Evolutionary conservation across 1,140 invertebrate species (phyloP), one percentile per base, ranked within the genome.

Genomic region (Lethrus apterus): DNA sequence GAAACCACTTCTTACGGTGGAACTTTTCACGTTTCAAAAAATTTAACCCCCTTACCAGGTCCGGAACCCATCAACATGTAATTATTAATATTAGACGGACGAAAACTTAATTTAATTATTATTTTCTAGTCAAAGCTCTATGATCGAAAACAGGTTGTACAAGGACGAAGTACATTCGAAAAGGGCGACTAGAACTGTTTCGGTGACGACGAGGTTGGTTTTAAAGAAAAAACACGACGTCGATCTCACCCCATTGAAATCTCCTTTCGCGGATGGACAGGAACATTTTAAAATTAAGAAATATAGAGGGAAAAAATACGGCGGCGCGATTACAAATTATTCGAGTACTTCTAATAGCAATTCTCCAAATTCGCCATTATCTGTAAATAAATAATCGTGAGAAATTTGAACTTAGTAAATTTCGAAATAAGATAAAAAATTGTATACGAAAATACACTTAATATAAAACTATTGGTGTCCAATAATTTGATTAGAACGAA

Each of bases 11-110:
- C 10, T 5, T 21, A 45, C 11, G 43, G 43, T 14, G 43, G 43
- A n/a, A 45, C 43, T 10, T 45, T 45, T 13, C 43, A 45, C 43
- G 15, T 45, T 17, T 45, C 43, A 4, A 45, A 20, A 18, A 30
- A 45, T 19, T 11, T 14, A n/a, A 11, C 15, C 4, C 30, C 30
- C 3, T 21, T 38, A 21, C 18, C 35, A 2, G 13, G 35, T 8
- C 17, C 19, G 35, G 1, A 38, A 21, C 18, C 35, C 4, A 38
- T 34, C 4, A 15, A 15, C 24, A 21, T 38, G 11, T 38, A 11
- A 38, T 11, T 21, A n/a, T 26, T 7, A 7, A n/a, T 26, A n/a
- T 26, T 26, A n/a, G n/a, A 26, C 24, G 24, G 24, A 26, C n/a
- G 7, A 7, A n/a, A n/a, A 26, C 24, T 26, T n/a, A 26, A 26